A percentile compares a stretch with the other conserved stretches of the same genome.
Evolutionary conservation across 2,888 invertebrate species (phyloP).

Genomic region (Eristalis tenax): DNA sequence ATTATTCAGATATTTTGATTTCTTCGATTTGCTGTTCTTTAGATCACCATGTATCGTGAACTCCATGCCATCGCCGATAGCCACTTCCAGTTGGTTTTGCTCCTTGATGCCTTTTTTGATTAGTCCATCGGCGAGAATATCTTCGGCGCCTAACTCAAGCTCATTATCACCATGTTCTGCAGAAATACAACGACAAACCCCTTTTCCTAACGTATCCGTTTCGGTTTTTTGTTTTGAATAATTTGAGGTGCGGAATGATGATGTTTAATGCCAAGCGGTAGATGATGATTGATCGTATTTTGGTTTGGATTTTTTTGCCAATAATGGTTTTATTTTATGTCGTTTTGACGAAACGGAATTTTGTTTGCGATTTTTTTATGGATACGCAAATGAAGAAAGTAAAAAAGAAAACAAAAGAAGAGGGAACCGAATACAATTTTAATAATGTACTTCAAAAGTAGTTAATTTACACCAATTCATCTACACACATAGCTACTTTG

Average conservation of each 20-base stretch:
- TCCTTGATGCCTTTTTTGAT: slow-evolving; percentile 93
- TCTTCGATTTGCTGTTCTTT: slow-evolving; percentile 90
- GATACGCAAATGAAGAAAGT: slow-evolving; percentile 51
- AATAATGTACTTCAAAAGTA: slow-evolving; percentile 35
- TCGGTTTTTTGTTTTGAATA: slow-evolving; percentile 73
- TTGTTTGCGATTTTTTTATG: slow-evolving; percentile 37
- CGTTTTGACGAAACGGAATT: slow-evolving; percentile 53
- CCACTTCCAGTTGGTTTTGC: slow-evolving; percentile 94
- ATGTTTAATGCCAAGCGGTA: slow-evolving; percentile 53
- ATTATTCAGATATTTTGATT: slow-evolving; percentile 91
- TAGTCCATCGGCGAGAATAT: slow-evolving; percentile 91
- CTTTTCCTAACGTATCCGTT: slow-evolving; percentile 82
- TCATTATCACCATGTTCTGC: slow-evolving; percentile 86
- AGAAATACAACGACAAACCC: slow-evolving; percentile 86
- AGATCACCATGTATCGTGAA: slow-evolving; percentile 96
- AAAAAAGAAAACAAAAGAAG: slow-evolving; percentile 60
- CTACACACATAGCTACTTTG: slow-evolving; percentile 32
- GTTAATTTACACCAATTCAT: slow-evolving; percentile 58
- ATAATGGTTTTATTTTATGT: slow-evolving; percentile 32
- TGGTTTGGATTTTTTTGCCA: slow-evolving; percentile 24
- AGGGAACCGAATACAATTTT: slow-evolving; percentile 55
- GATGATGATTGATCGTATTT: slow-evolving; percentile 52
- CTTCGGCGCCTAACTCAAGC: slow-evolving; percentile 85
- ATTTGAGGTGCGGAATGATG: slow-evolving; percentile 51
- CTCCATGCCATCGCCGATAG: slow-evolving; percentile 96